Evolutionary conservation across 2,797 vertebrate genomes (phyloP), one percentile per base, ranked within the genome.

Genomic region (Rhabdophis nuchalis): DNA sequence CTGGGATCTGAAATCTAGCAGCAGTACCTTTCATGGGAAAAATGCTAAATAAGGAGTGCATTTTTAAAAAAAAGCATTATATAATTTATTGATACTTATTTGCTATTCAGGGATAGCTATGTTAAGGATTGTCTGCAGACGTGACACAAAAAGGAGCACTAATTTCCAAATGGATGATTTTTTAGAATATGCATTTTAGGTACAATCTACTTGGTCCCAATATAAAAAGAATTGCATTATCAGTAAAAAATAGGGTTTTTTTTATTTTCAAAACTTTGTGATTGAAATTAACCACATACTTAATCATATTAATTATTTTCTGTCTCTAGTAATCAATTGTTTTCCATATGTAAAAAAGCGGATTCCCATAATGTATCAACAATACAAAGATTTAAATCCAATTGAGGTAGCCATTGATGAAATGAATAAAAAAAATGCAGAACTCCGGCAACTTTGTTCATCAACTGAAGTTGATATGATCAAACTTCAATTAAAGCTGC

Each of bases 321-420:
- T 5, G 89, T 95, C 86, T 85, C 0, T 96, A 99, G 99, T 99
- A 58, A 99, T 99, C 86, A 99, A 99, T 94, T 99, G 98, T 92
- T 99, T 99, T 95, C 99, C 99, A 0, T 99, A 99, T 0, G 99
- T 99, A 94, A 99, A 99, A 96, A 99, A 99, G 96, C 98, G 99
- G 32, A 98, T 99, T 68, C 98, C 99, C 0, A 98, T 99, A 60
- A 99, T 99, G 99, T 99, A 99, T 97, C 99, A 99, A 89, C 99
- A 99, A 96, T 98, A 99, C 94, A 99, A 98, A 0, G 99, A 99
- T 97, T 97, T 99, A 95, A 99, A 98, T 96, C 99, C 99, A 92
- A 99, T 99, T 25, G 99, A 99, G 96, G 99, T 99, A 92, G 99
- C 99, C 95, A 99, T 99, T 41, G 99, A 99, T 3, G 99, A 99